Evolutionary conservation across 1,140 invertebrate genomes (phyloP).

Genomic region (Drosophila rufa): DNA sequence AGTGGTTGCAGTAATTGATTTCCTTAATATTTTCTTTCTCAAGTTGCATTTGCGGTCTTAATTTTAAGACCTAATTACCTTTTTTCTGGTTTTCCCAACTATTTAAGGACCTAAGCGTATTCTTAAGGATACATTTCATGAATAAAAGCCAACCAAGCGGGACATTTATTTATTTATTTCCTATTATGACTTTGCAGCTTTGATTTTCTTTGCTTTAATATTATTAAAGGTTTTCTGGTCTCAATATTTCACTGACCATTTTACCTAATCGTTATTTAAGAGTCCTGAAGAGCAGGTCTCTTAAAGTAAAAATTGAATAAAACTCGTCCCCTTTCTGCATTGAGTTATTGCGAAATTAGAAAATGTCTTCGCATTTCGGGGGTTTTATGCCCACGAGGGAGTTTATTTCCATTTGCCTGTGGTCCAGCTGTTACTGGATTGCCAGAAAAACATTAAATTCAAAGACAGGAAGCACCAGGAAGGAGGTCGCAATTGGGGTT

Average conservation of each 20-base stretch:
- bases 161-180: no score
- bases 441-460: conserved; percentile 19
- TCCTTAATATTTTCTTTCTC: background rate
- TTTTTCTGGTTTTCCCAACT: no score
- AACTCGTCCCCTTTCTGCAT: background rate
- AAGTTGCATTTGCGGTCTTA: background rate
- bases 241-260: background rate
- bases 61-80: background rate
- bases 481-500: conserved; percentile 18
- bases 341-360: conserved; percentile 20
- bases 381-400: conserved; percentile 2
- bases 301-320: conserved; percentile 8
- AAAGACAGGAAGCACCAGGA: conserved; percentile 15
- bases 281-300: background rate
- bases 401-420: conserved; percentile 15
- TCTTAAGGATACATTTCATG: no score
- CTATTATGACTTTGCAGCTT: no score
- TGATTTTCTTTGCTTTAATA: background rate
- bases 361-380: conserved; percentile 9
- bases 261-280: background rate
- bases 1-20: background rate
- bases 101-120: no score
- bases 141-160: no score
- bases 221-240: background rate
- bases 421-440: conserved; percentile 16